Base-by-base conservation (phyloP, 2,888 invertebrate genomes). In the Keiferia lycopersicella region DNA sequence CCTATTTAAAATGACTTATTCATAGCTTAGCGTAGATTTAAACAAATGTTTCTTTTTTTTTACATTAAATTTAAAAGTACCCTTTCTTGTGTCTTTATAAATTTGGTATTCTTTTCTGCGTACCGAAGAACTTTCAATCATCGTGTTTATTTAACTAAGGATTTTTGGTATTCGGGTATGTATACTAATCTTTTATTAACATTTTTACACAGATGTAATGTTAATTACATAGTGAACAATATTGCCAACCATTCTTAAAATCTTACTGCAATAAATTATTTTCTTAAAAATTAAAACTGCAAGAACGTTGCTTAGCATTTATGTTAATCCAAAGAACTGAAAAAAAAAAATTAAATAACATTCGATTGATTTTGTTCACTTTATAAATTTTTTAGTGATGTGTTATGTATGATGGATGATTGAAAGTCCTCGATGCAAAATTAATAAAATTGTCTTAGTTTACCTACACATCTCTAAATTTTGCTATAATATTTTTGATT, bases 51-150 rank as follows among this genome's bases (percentile, higher is more conserved):
- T 77, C 71, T 67, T 68, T 75, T 48, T 61, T 14, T 65, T 75
- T 73, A 73, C 68, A 72, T 61, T 73, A 73, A 68, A 72, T 61
- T 73, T 76, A 74, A 76, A 81, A 78, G 74, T 84, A 84, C 84
- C 82, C 82, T 85, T 84, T 76, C 77, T 68, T 74, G 73, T 79
- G 75, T 61, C 72, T 78, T 74, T 76, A 73, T 75, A 74, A 78
- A 74, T 75, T 73, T 73, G 75, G 75, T 79, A 78, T n/a, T 45
- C 16, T 45, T 16, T 45, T 45, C 3, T 4, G 8, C 11, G 45
- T 4, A 45, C 16, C 45, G 45, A 16, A 6, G 16, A 45, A 45
- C 16, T 45, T 45, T 45, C 45, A 45, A 7, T 45, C 45, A 45
- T 16, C 7, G 8, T 34, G 2, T 4, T 26, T 26, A 26, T 26